Base-by-base conservation (phyloP, 2,113 vertebrate genomes). In the Chiloscyllium plagiosum region DNA sequence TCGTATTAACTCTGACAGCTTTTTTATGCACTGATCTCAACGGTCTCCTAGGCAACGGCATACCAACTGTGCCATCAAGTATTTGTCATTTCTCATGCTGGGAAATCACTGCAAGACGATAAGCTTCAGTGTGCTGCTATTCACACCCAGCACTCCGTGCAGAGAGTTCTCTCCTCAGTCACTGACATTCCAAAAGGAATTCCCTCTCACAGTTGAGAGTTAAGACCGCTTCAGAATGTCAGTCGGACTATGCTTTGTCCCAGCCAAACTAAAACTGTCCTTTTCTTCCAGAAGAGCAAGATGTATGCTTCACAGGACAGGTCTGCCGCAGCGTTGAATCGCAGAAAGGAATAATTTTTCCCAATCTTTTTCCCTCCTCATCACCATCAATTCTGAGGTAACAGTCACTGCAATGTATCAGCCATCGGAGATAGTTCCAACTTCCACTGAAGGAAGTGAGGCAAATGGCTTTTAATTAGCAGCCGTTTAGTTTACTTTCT, bases 41-140 rank as follows among this genome's bases (percentile, higher is more conserved):
- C 15, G 61, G 96, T 96, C 61, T 50, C 86, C 96, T 19, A 61
- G 96, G 96, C 47, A 90, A 96, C 26, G 7, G 96, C 72, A 70
- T 90, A 87, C 86, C 50, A 76, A 61, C 10, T 50, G 3, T 7
- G 68, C 33, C 68, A 90, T 56, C 83, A 7, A 61, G 86, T 22
- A 0, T 76, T 72, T 95, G 68, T 42, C 89, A 93, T 52, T 76
- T 42, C 12, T 76, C 37, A 33, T 72, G 10, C 24, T 1, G 68
- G 65, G 89, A n/a, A 61, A 37, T 13, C 68, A 76, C 56, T 78
- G 69, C 47, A 61, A 65, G 68, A 96, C 50, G 2, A 13, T 24
- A 33, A 70, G 70, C 66, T 29, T 52, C 10, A 5, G 85, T 52
- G 22, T 5, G 37, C 47, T 56, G 85, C 95, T 47, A 95, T 76